Evolutionary conservation across 2,888 invertebrate species (phyloP).

Genomic region (Ecliptopera silaceata): DNA sequence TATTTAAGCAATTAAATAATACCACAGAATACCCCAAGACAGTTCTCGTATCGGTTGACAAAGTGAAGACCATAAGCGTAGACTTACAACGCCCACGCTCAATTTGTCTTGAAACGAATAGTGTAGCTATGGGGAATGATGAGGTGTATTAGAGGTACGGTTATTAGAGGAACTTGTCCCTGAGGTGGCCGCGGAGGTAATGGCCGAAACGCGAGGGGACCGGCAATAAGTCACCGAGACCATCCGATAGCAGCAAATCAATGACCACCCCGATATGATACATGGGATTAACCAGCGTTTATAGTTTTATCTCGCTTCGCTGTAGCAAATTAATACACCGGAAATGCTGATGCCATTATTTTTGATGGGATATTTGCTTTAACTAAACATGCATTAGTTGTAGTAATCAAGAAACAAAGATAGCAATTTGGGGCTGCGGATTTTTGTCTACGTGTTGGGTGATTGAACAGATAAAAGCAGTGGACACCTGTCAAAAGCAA

Average conservation of each 20-base stretch:
- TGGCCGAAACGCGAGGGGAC: constrained; percentile 67
- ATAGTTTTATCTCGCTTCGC: constrained; percentile 72
- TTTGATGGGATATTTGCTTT: constrained; percentile 53
- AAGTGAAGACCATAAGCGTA: constrained; percentile 47
- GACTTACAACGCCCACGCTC: constrained; percentile 74
- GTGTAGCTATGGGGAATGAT: constrained; percentile 61
- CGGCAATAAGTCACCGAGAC: constrained; percentile 72
- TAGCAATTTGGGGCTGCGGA: neutral
- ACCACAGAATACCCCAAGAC: constrained; percentile 10
- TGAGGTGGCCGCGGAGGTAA: constrained; percentile 55
- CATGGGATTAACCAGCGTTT: constrained; percentile 76
- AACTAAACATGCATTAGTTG: constrained; percentile 16
- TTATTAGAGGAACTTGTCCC: constrained; percentile 45
- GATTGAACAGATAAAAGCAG: constrained; percentile 45
- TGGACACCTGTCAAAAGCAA: constrained; percentile 73
- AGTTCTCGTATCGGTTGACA: constrained; percentile 36
- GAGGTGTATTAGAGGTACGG: constrained; percentile 65
- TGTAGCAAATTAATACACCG: constrained; percentile 71
- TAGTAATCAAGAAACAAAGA: neutral
- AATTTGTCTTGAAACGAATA: constrained; percentile 84
- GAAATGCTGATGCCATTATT: constrained; percentile 68
- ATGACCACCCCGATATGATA: constrained; percentile 80
- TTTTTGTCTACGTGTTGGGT: too few relatives aligned
- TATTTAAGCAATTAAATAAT: constrained; percentile 40
- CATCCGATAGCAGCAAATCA: constrained; percentile 77